A percentile compares a stretch with the other conserved stretches of the same genome.
phyloP scores from a whole-genome alignment of 1,140 invertebrate species.

The Varroa destructor region DNA sequence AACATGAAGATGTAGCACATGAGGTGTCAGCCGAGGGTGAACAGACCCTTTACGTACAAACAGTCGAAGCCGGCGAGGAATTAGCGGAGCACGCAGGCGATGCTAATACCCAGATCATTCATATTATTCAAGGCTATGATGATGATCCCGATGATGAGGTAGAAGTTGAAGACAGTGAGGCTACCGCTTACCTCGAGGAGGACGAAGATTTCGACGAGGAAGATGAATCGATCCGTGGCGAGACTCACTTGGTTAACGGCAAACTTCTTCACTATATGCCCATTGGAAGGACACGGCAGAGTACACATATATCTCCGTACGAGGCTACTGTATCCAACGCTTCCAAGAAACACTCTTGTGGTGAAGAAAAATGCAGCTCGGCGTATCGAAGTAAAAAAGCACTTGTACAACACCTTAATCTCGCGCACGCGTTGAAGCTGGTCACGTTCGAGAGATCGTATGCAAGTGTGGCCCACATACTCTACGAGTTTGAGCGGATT shows the following conservation, averaged over 20 bases:
- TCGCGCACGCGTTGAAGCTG: constrained; percentile 13
- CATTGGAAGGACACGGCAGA: not conserved
- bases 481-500: constrained; percentile 23
- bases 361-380: constrained; percentile 7
- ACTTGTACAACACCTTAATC: not conserved
- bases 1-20: not conserved
- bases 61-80: not conserved
- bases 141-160: constrained; percentile 8
- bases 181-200: constrained; percentile 9
- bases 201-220: constrained; percentile 14
- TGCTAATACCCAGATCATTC: constrained; percentile 16
- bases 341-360: constrained; percentile 19
- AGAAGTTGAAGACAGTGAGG: no score
- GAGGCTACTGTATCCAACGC: not conserved
- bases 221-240: not conserved
- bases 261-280: constrained; percentile 14
- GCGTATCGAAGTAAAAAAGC: constrained; percentile 8
- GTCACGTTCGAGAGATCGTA: constrained; percentile 6
- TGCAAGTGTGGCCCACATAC: not conserved
- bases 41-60: constrained; percentile 15
- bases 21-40: not conserved
- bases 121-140: constrained; percentile 17
- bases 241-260: constrained; percentile 1
- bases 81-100: not conserved
- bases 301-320: not conserved